Base-by-base conservation (phyloP, 2,113 vertebrate species). In the Hippopotamus amphibius region DNA sequence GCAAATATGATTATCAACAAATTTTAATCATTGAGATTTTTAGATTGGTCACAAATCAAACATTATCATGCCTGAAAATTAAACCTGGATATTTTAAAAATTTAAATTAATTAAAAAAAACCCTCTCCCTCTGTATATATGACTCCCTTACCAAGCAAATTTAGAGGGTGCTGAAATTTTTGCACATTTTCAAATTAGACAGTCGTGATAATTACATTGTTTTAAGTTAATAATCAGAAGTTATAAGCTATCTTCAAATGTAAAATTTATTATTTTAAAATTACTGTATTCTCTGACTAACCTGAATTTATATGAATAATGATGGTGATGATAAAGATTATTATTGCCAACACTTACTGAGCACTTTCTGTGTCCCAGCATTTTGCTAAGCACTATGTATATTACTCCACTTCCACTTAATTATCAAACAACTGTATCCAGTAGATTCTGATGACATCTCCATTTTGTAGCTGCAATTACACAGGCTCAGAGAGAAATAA, bases 341-440 rank as follows among this genome's bases (percentile, higher is more conserved):
- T 86, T 61, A 92, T 13, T 74, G 19, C n/a, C 59, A 76, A 37
- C 41, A 43, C 12, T 92, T 86, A 88, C 43, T 37, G 8, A 76
- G 41, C 1, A 93, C n/a, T 95, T 93, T 76, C 53, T 79, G 50
- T 26, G 30, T 28, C 21, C 74, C 48, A 86, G 28, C 43, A 48
- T 96, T 95, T 90, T 96, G n/a, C 41, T 87, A 48, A 87, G 17
- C 22, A 53, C 15, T 89, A n/a, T 26, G 66, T 61, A 30, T 72
- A 95, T 95, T 89, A 87, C 87, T 87, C 63, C 57, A 89, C 82
- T 90, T 87, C 63, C 57, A 89, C 82, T 94, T 95, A 86, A 88
- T 94, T 96, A 55, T 95, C 43, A 57, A 57, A 88, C 8, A 66
- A 94, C 50, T 90, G 0, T 41, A 33, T 81, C 80, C 33, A 8